Conservation (phyloP, 2,888 invertebrate species). For the Dicycla oo region DNA sequence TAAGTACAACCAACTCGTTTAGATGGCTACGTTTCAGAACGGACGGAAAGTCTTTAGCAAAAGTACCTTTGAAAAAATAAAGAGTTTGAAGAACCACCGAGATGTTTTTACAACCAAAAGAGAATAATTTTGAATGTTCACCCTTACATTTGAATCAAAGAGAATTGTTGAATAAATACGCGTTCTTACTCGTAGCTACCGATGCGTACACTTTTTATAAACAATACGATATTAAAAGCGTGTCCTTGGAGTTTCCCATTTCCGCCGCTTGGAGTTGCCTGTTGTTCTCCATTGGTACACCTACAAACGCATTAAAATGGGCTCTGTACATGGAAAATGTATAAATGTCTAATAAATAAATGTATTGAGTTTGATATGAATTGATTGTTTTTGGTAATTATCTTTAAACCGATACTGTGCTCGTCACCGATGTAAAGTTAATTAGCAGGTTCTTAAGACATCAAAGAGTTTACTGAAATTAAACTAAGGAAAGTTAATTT, state of each 20-base stretch:
- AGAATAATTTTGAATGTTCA: neutral
- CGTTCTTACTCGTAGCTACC: no score
- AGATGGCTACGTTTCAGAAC: neutral
- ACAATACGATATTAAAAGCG: no score
- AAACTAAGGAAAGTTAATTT: neutral
- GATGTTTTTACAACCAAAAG: conserved; percentile 6
- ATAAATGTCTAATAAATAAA: no score
- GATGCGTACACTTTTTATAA: no score
- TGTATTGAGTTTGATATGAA: no score
- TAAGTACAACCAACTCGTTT: conserved; percentile 5
- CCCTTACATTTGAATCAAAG: neutral
- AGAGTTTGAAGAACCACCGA: neutral
- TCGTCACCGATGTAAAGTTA: no score
- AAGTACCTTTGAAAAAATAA: conserved; percentile 8
- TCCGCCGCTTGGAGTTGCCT: no score
- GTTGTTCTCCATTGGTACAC: no score
- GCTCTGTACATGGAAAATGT: no score
- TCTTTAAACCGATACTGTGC: neutral
- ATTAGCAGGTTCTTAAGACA: neutral
- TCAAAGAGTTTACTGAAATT: neutral
- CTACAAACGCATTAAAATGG: no score
- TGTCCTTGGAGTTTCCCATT: no score
- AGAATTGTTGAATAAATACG: neutral
- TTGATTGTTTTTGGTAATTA: neutral
- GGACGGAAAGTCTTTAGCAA: neutral